Evolutionary conservation across 2,888 invertebrate species (phyloP).

Genomic region (Anthophora plumipes): DNA sequence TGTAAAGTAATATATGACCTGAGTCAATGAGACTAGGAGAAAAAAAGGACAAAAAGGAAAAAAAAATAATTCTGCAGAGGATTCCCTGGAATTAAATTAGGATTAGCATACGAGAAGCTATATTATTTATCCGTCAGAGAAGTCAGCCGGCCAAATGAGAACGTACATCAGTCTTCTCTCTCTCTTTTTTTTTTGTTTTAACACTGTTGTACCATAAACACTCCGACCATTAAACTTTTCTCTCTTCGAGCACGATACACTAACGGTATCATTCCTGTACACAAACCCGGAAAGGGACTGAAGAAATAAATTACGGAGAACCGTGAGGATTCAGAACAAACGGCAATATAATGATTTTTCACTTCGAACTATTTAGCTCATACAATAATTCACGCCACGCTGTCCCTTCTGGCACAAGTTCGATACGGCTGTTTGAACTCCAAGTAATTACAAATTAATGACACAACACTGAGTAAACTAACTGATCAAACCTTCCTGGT

Average conservation of each 20-base stretch:
- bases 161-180: slow-evolving; percentile 37
- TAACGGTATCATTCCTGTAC: too few species aligned
- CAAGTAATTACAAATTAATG: slow-evolving; percentile 37
- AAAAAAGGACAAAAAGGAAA: too few species aligned
- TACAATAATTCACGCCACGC: not conserved
- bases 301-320: not conserved
- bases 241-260: not conserved
- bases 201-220: slow-evolving; percentile 16
- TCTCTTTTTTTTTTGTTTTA: too few species aligned
- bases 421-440: slow-evolving; percentile 7
- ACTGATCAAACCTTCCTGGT: slow-evolving; percentile 43
- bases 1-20: slow-evolving; percentile 50
- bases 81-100: slow-evolving; percentile 58
- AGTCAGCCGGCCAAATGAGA: slow-evolving; percentile 39
- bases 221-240: slow-evolving; percentile 24
- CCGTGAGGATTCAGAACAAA: not conserved
- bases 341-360: not conserved
- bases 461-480: slow-evolving; percentile 33
- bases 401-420: not conserved
- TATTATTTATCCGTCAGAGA: slow-evolving; percentile 48
- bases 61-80: slow-evolving; percentile 52
- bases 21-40: slow-evolving; percentile 52
- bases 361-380: not conserved
- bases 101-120: slow-evolving; percentile 37
- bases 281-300: too few species aligned